A percentile compares a stretch with the other conserved stretches of the same genome.
These are phyloP conservation scores for Conchocele bisecta DNA, from an alignment of 2,888 invertebrate genomes.

Conservation along the genomic window DNA sequence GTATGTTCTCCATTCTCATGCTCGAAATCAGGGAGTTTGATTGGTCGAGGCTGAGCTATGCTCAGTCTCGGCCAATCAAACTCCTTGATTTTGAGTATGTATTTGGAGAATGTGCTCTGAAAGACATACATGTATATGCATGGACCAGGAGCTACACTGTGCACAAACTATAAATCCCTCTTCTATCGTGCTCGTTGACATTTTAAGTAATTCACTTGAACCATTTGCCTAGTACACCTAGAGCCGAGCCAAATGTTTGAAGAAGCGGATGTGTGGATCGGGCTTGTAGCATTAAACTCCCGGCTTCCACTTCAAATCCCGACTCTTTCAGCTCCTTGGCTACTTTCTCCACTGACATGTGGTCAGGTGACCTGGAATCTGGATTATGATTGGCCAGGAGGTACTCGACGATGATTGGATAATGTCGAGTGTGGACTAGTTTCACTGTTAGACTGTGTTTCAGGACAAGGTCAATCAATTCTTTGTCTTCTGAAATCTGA, in stretches of 20 bases:
- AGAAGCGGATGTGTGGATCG: conserved; percentile 72
- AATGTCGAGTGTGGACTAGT: conserved; percentile 67
- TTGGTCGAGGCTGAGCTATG: too few relatives aligned
- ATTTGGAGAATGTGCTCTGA: too few relatives aligned
- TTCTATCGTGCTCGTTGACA: too few relatives aligned
- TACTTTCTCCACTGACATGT: conserved; percentile 61
- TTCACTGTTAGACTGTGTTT: conserved; percentile 66
- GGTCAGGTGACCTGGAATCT: conserved; percentile 48
- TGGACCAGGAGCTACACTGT: too few relatives aligned
- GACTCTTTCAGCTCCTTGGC: conserved; percentile 70
- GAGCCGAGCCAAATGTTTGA: conserved; percentile 76
- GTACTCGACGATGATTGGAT: conserved; percentile 62
- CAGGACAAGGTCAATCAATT: conserved; percentile 70
- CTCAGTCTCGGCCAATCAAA: too few relatives aligned
- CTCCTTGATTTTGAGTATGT: too few relatives aligned
- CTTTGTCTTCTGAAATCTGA: conserved; percentile 65
- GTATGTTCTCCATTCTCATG: too few relatives aligned
- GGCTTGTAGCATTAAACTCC: conserved; percentile 72
- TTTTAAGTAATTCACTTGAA: too few relatives aligned
- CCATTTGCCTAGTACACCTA: conserved; percentile 69
- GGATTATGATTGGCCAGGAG: conserved; percentile 67
- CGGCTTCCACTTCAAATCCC: conserved; percentile 76
- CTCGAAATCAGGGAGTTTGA: too few relatives aligned
- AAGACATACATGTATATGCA: too few relatives aligned
- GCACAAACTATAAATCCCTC: too few relatives aligned